Evolutionary conservation across 2,113 vertebrate genomes (phyloP).

Genomic region (Trematomus loennbergii): DNA sequence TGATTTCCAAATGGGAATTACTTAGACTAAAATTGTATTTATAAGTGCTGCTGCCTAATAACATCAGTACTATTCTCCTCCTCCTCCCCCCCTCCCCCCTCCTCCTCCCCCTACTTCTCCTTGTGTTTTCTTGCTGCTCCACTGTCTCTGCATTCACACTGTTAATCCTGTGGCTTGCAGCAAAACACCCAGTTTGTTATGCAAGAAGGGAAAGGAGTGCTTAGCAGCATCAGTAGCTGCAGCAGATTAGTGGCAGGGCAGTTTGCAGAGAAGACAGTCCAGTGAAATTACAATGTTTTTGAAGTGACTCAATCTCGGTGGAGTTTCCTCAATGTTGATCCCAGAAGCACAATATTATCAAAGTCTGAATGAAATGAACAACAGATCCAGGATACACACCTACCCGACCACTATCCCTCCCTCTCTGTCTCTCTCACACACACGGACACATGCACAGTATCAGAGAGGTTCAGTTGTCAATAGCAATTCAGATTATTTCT

Average conservation of each 20-base stretch:
- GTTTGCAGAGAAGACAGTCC: background rate
- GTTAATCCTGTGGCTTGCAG: conserved; percentile 58
- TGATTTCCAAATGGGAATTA: background rate
- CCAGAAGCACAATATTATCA: background rate
- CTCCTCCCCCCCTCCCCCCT: background rate
- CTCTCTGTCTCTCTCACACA: background rate
- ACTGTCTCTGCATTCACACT: conserved; percentile 35
- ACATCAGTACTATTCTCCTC: background rate
- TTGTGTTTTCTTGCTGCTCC: conserved; percentile 14
- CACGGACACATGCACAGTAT: background rate
- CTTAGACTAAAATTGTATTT: background rate
- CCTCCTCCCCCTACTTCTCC: background rate
- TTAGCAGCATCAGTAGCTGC: conserved; percentile 61
- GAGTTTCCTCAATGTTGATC: conserved; percentile 21
- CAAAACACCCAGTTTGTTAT: conserved; percentile 75
- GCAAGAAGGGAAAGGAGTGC: conserved; percentile 65
- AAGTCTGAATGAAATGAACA: background rate
- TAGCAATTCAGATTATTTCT: conserved; percentile 43
- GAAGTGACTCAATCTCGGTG: conserved; percentile 42
- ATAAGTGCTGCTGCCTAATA: background rate
- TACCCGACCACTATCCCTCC: background rate
- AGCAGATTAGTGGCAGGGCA: conserved; percentile 69
- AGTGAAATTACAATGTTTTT: conserved; percentile 21
- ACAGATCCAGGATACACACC: conserved; percentile 3
- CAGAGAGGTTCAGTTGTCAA: conserved; percentile 51